phyloP scores from a whole-genome alignment of 2,113 vertebrate genomes.

The Bothrops jararaca region DNA sequence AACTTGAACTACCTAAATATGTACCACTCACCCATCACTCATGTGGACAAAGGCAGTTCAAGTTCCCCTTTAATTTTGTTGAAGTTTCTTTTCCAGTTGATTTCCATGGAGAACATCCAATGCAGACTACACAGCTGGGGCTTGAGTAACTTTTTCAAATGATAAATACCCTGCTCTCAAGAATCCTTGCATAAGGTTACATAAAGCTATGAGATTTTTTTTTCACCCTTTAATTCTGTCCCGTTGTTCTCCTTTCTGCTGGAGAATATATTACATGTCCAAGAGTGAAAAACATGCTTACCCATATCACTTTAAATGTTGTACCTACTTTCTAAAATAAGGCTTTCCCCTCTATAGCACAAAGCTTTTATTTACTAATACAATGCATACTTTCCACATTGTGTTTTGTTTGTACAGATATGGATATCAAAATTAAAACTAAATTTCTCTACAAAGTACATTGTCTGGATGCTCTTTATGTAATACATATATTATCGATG shows the following conservation, averaged over 20 bases:
- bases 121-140: background rate
- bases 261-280: background rate
- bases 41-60: background rate
- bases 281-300: background rate
- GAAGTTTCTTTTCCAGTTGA: background rate
- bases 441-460: background rate
- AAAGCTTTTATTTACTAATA: background rate
- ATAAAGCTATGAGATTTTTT: background rate
- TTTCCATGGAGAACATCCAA: background rate
- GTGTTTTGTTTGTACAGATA: background rate
- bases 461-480: background rate
- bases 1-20: background rate
- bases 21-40: background rate
- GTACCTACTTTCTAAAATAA: background rate
- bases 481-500: background rate
- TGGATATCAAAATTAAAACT: background rate
- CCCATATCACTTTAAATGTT: background rate
- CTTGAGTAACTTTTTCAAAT: background rate
- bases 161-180: background rate
- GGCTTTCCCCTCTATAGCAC: background rate
- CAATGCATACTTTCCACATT: background rate
- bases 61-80: background rate
- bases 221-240: background rate
- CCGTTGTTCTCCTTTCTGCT: background rate
- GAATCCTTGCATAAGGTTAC: background rate